Base-by-base conservation (phyloP, 1,140 invertebrate species). In the Penaeus vannamei region DNA sequence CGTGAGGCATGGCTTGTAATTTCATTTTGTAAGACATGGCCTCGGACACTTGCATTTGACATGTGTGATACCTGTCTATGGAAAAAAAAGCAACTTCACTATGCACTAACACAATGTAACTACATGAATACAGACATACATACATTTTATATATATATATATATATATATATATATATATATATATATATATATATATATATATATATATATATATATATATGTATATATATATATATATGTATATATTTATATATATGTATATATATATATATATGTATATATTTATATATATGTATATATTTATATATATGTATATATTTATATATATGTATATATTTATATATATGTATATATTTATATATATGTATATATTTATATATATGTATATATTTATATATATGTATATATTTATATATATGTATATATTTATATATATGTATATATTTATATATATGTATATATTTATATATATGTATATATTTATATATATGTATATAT, bases 141-240 rank as follows among this genome's bases (percentile, higher is more conserved):
- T 46, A 46, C 10, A 46, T 46, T 46, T 3, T 10, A 46, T 46
- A 10, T 10, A 46, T 46, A 10, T 10, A 46, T 46, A 1, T 2
- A 42, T 29, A 2, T 12, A 80, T 80, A 36, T 36, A 80, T 80
- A 80, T 80, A 80, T 80, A 80, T 36, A 36, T 17, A 36, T 80
- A 80, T 80, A 80, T 80, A 80, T 19, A 80, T 80, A 80, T 19
- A 80, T 80, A 80, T 80, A 80, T 80, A 80, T 80, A 80, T 80
- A 80, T 80, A 80, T 80, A 80, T 80, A 80, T 80, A 80, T 80
- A 36, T 36, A 36, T 80, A 80, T 80, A 80, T 80, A 80, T 80
- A 80, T 80, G 36, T 80, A 80, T 80, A 36, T 80, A 80, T 80
- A 80, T 80, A 80, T 80, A 80, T 80, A 80, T 80, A 80, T 80